Base-by-base conservation (phyloP, 2,113 vertebrate species). In the Tachysurus fulvidraco region DNA sequence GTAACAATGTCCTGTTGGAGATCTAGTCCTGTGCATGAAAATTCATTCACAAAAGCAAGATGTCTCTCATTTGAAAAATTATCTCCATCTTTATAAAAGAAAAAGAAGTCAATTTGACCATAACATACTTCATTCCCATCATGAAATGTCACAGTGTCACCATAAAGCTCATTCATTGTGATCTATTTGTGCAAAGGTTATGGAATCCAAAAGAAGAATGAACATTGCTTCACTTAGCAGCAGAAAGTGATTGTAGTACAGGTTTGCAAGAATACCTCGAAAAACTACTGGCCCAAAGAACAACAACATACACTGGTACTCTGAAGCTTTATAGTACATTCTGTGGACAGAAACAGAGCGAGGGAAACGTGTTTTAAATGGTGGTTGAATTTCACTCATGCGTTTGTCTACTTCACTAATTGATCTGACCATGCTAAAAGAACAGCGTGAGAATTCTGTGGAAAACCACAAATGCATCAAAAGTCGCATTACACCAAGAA, bases 271-370 rank as follows among this genome's bases (percentile, higher is more conserved):
- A 83, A 91, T 88, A 10, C 80, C 88, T 1, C 62, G 7, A 81
- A 89, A 91, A 4, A 91, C 85, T 83, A 88, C 83, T 52, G 90
- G 88, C 12, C 84, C 81, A 60, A 81, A 88, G 77, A 89, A 88
- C 12, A 89, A 1, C 54, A 84, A 89, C 55, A 91, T 82, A 7
- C 16, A 54, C 21, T 64, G 36, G 60, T 87, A 86, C 60, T 62
- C 60, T 21, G 80, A 89, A 14, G 76, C 88, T 85, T 90, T 88
- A 79, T 77, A 90, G 28, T 62, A 88, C 88, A 89, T 87, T 87
- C 83, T 85, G 57, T 88, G 85, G 57, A 79, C 85, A 14, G 83
- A 79, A 55, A 87, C 80, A 62, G 89, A 86, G 5, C 60, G 50
- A 73, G 83, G 87, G 59, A 73, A 81, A 67, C 83, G 16, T 9